Conservation (phyloP, 2,888 invertebrate species). For the Eupeodes latifasciatus region DNA sequence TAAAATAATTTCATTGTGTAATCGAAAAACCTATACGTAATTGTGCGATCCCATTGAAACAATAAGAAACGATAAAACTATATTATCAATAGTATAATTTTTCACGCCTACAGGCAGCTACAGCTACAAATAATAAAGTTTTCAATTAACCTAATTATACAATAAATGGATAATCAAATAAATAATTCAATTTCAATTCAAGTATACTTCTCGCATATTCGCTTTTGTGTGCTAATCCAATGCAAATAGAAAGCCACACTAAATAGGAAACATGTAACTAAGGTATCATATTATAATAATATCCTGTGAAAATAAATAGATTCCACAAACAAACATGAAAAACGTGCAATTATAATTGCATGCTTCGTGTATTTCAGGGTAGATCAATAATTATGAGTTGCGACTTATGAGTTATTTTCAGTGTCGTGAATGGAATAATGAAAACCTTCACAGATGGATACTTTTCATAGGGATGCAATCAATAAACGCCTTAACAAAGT, state of each 20-base stretch:
- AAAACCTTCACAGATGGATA: no score
- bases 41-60: background rate
- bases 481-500: no score
- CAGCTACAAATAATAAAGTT: conserved; percentile 62
- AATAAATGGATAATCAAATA: conserved; percentile 70
- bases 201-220: background rate
- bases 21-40: background rate
- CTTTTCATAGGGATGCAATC: no score
- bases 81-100: background rate
- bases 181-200: conserved; percentile 46
- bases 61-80: background rate
- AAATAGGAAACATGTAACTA: background rate
- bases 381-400: no score
- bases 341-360: no score
- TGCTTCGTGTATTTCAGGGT: no score
- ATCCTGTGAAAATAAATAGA: no score
- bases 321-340: background rate
- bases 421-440: no score
- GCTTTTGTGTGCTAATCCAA: conserved; percentile 53
- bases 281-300: background rate
- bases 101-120: conserved; percentile 24
- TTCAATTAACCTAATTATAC: conserved; percentile 64
- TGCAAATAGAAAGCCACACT: conserved; percentile 35
- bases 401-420: no score
- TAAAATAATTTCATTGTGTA: conserved; percentile 6